Evolutionary conservation across 2,113 vertebrate species (phyloP).

Genomic region (Pseudolaguvia tuberculata): DNA sequence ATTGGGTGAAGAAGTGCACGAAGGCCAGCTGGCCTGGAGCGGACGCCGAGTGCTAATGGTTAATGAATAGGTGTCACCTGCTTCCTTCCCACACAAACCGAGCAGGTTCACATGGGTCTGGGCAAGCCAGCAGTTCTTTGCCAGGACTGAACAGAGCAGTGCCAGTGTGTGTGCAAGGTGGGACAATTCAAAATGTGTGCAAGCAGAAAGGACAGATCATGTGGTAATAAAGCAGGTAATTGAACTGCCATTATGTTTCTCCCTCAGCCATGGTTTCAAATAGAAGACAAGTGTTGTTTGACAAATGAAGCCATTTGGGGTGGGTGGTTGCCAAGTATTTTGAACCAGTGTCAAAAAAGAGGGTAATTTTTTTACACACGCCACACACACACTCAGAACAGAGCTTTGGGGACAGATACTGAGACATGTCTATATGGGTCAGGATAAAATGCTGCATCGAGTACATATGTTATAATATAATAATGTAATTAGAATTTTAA

Average conservation of each 20-base stretch:
- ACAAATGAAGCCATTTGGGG: slow-evolving; percentile 38
- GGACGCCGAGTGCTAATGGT: slow-evolving; percentile 45
- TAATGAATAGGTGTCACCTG: slow-evolving; percentile 58
- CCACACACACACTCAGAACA: slow-evolving; percentile 19
- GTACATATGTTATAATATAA: no score
- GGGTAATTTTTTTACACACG: slow-evolving; percentile 10
- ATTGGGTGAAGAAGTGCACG: slow-evolving; percentile 8
- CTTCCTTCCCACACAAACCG: slow-evolving; percentile 43
- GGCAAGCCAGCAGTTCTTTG: slow-evolving; percentile 32
- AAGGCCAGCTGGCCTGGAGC: slow-evolving; percentile 34
- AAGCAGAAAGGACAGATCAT: slow-evolving; percentile 27
- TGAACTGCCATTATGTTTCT: slow-evolving; percentile 24
- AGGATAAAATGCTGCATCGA: no score
- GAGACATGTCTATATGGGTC: no score
- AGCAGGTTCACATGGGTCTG: slow-evolving; percentile 43
- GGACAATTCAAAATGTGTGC: slow-evolving; percentile 28
- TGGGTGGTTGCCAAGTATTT: slow-evolving; percentile 41
- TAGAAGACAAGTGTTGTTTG: slow-evolving; percentile 22
- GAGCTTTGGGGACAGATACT: slow-evolving; percentile 27
- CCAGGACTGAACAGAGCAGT: slow-evolving; percentile 23
- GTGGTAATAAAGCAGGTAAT: slow-evolving; percentile 27
- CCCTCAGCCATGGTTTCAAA: slow-evolving; percentile 24
- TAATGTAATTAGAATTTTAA: no score
- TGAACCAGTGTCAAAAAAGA: slow-evolving; percentile 42
- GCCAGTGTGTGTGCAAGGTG: slow-evolving; percentile 29